These are phyloP conservation scores for Diacarnus erythraeanus DNA, from an alignment of 37 sponge, comb jelly and placozoan species.

Conservation along the genomic window DNA sequence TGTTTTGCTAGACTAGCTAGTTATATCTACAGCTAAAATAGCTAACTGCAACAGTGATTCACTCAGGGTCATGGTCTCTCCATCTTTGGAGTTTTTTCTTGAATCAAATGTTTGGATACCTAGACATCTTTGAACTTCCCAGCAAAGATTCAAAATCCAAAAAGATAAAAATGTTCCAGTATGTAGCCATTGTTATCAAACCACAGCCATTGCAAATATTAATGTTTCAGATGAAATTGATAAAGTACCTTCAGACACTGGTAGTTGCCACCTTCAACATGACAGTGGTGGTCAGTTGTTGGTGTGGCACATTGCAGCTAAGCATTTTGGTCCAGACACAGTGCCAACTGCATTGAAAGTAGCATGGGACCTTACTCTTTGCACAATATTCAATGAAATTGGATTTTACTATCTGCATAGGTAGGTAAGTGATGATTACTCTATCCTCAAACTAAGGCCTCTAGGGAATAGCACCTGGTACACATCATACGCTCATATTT, in stretches of 20 bases:
- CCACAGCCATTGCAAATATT: too few relatives aligned
- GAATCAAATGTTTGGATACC: constrained; percentile 43
- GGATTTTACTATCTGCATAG: constrained; percentile 92
- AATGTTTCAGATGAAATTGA: constrained; percentile 33
- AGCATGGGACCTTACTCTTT: constrained; percentile 51
- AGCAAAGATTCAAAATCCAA: constrained; percentile 82
- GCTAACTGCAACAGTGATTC: too few relatives aligned
- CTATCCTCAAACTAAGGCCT: too few relatives aligned
- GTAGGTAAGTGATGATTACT: too few relatives aligned
- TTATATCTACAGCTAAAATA: too few relatives aligned
- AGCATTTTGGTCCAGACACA: constrained; percentile 52
- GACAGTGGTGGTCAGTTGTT: constrained; percentile 36
- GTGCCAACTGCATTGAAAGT: constrained; percentile 65
- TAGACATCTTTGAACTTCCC: constrained; percentile 80
- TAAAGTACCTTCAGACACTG: constrained; percentile 49
- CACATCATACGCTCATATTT: too few relatives aligned
- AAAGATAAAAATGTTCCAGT: constrained; percentile 58
- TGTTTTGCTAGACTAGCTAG: too few relatives aligned
- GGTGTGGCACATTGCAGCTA: constrained; percentile 21
- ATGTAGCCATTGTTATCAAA: too few relatives aligned
- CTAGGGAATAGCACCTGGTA: too few relatives aligned
- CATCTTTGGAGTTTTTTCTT: too few relatives aligned
- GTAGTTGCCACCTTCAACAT: constrained; percentile 53
- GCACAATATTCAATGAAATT: constrained; percentile 60
- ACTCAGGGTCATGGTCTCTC: neutral